These are phyloP conservation scores for Lindbergichthys nudifrons DNA, from an alignment of 2,797 vertebrate genomes.

Conservation along the genomic window DNA sequence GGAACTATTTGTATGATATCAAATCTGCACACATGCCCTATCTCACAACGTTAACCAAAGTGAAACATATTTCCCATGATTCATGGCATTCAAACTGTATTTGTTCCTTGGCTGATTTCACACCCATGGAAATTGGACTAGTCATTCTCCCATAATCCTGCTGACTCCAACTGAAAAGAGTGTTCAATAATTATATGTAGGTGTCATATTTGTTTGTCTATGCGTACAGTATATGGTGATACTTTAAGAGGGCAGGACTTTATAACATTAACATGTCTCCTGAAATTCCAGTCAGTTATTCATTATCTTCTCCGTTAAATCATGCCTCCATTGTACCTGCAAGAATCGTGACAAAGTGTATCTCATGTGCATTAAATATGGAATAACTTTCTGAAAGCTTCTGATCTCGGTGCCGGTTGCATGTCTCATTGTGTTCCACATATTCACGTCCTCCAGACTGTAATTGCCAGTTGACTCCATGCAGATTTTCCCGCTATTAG, in stretches of 20 bases:
- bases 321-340: not conserved
- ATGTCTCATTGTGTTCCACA: not conserved
- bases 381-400: not conserved
- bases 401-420: not conserved
- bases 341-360: not conserved
- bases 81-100: no score
- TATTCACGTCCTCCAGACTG: not conserved
- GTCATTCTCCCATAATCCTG: no score
- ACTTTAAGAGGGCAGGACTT: not conserved
- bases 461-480: not conserved
- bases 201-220: not conserved
- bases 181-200: not conserved
- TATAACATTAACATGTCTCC: not conserved
- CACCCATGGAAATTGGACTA: no score
- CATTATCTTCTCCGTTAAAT: not conserved
- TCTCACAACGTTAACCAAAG: no score
- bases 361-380: not conserved
- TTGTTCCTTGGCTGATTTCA: no score
- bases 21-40: no score
- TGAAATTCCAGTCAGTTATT: not conserved
- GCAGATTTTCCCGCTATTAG: conserved; percentile 2
- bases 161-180: no score
- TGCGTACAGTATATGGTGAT: no score
- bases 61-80: no score
- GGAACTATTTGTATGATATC: no score